Percentiles rank a stretch among this genome's conserved stretches.
Conservation (phyloP, 1,140 invertebrate genomes). For the honey bee (Apis mellifera) region Amel_HAv3.1 CM009932.2:5936001-5936500, state of each 20-base stretch:
- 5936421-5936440: no score
- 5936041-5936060: neutral
- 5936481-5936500: no score
- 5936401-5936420: no score
- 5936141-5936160: slow-evolving; percentile 47
- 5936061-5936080: no score
- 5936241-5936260: neutral
- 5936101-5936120: slow-evolving; percentile 58
- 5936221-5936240: slow-evolving; percentile 27
- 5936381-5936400: no score
- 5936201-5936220: slow-evolving; percentile 37
- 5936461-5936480: no score
- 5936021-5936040: slow-evolving; percentile 51
- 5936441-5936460: no score
- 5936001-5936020: slow-evolving; percentile 72
- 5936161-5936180: slow-evolving; percentile 14
- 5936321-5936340: no score
- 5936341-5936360: no score
- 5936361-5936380: no score
- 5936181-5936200: slow-evolving; percentile 52
- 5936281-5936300: neutral
- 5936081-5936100: slow-evolving; percentile 57
- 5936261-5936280: neutral
- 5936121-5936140: slow-evolving; percentile 33
- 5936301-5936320: neutral